Evolutionary conservation across 2,113 vertebrate genomes (phyloP).

Genomic region (Acrocephalus arundinaceus): DNA sequence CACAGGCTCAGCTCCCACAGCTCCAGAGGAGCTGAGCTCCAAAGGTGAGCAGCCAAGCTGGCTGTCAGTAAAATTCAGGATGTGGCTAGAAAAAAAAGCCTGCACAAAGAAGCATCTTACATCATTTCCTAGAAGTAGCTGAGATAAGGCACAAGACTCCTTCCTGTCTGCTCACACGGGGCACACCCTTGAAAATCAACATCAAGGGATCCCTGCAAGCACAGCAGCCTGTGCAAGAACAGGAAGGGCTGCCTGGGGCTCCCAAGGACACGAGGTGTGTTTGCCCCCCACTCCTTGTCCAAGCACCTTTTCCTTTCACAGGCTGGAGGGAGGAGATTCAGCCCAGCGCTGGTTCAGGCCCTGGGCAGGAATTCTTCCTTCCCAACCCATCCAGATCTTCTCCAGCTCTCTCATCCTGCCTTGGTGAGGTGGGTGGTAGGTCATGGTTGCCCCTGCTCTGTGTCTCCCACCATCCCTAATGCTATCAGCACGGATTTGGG

Average conservation of each 20-base stretch:
- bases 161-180: not conserved
- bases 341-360: not conserved
- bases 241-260: not conserved
- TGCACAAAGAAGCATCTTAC: not conserved
- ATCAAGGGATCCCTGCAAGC: not conserved
- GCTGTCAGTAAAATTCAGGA: not conserved
- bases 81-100: not conserved
- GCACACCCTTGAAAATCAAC: not conserved
- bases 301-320: not conserved
- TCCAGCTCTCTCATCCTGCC: not conserved
- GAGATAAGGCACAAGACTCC: not conserved
- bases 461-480: rapidly evolving
- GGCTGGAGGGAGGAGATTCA: not conserved
- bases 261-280: not conserved
- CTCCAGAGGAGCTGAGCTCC: not conserved
- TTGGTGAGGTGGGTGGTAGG: rapidly evolving
- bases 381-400: not conserved
- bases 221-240: rapidly evolving
- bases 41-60: not conserved
- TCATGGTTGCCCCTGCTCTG: rapidly evolving
- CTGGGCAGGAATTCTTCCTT: not conserved
- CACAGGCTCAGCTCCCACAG: not conserved
- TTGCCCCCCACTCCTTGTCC: too few relatives aligned
- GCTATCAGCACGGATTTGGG: not conserved
- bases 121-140: not conserved